phyloP scores from a whole-genome alignment of 2,797 vertebrate species.

The Trachurus trachurus region DNA sequence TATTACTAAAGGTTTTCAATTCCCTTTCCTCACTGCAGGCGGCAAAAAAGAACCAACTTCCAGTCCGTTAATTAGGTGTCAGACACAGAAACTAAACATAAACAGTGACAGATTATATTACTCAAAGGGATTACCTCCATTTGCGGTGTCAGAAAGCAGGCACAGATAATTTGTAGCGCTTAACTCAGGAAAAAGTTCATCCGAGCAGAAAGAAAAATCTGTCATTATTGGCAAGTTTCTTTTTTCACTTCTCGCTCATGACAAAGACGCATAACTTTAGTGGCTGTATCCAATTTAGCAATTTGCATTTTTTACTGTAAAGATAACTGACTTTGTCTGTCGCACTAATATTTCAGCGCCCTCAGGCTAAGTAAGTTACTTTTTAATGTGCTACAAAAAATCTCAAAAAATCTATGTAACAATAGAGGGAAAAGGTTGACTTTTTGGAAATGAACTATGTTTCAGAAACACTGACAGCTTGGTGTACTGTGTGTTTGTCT shows the following conservation, averaged over 20 bases:
- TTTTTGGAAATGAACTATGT: constrained; percentile 2
- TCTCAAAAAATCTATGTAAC: neutral
- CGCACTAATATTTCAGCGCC: neutral
- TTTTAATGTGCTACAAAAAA: neutral
- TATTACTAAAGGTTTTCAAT: constrained; percentile 79
- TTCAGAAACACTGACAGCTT: neutral
- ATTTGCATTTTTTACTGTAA: neutral
- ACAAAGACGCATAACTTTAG: constrained; percentile 22
- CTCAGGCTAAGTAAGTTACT: neutral
- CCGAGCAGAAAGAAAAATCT: constrained; percentile 52
- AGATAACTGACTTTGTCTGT: neutral
- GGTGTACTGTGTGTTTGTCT: neutral
- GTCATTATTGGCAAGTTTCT: constrained; percentile 40
- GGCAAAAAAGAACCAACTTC: constrained; percentile 73
- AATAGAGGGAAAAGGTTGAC: neutral
- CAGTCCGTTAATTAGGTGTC: constrained; percentile 86
- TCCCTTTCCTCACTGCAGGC: constrained; percentile 66
- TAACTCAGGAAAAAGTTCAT: constrained; percentile 70
- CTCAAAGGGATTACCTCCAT: constrained; percentile 81
- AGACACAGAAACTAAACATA: constrained; percentile 83
- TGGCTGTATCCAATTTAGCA: neutral
- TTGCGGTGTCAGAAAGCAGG: constrained; percentile 71
- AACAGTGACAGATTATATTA: constrained; percentile 81
- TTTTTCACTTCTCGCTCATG: neutral
- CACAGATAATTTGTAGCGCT: constrained; percentile 66